phyloP scores from a whole-genome alignment of 2,113 vertebrate genomes.

The Cavia aperea region DNA sequence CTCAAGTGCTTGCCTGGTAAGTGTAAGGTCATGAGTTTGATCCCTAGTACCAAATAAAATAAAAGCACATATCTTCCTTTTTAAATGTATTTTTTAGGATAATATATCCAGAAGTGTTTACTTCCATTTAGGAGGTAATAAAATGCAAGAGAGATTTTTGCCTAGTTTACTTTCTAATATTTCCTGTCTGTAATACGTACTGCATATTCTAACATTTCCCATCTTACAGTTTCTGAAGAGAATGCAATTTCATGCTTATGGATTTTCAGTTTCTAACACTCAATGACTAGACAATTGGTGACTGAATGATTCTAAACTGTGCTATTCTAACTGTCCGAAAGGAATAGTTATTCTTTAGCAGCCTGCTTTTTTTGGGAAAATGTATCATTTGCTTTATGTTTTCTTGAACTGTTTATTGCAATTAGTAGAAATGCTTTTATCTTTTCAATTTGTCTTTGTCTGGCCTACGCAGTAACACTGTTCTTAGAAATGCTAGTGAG shows the following conservation, averaged over 20 bases:
- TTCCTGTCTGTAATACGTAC: constrained; percentile 22
- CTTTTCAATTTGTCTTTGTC: constrained; percentile 43
- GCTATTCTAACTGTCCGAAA: not conserved
- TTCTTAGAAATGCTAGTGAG: constrained; percentile 54
- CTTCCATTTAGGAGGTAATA: constrained; percentile 16
- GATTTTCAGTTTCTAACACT: constrained; percentile 29
- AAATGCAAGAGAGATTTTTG: constrained; percentile 21
- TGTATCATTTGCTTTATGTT: constrained; percentile 39
- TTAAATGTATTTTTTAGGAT: not conserved
- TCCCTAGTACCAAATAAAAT: not conserved
- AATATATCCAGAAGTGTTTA: not conserved
- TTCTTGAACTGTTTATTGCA: constrained; percentile 47
- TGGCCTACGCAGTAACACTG: constrained; percentile 28
- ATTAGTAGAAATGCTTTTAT: constrained; percentile 42
- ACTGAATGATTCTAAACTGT: not conserved
- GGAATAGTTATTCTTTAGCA: not conserved
- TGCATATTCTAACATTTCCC: constrained; percentile 22
- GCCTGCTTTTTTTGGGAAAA: not conserved
- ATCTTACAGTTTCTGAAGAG: constrained; percentile 39
- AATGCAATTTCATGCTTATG: constrained; percentile 9
- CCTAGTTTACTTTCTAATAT: constrained; percentile 36
- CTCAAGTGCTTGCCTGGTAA: no score
- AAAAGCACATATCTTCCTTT: not conserved
- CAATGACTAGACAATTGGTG: constrained; percentile 3
- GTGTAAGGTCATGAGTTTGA: no score